phyloP scores from a whole-genome alignment of 1,140 invertebrate species.

The Chymomyza costata region DNA sequence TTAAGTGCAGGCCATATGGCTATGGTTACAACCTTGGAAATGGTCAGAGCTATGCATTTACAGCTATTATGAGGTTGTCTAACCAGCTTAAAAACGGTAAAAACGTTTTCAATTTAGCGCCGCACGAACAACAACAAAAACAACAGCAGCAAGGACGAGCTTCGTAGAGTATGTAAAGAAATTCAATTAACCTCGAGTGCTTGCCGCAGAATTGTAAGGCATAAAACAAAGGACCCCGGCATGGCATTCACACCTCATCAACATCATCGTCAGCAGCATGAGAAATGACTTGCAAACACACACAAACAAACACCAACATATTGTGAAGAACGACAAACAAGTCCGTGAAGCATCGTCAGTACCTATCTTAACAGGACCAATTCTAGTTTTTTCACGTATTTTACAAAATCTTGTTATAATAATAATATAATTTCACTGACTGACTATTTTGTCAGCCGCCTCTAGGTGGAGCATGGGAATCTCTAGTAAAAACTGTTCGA shows the following conservation, averaged over 20 bases:
- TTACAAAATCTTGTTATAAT: too few species aligned
- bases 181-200: constrained; percentile 71
- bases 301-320: too few species aligned
- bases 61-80: constrained; percentile 33
- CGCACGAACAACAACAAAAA: constrained; percentile 3
- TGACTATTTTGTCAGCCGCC: too few species aligned
- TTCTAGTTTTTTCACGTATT: too few species aligned
- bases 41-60: constrained; percentile 30
- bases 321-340: too few species aligned
- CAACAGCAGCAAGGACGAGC: background rate
- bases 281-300: too few species aligned
- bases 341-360: too few species aligned
- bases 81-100: constrained; percentile 59
- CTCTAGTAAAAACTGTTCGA: too few species aligned
- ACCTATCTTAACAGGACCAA: too few species aligned
- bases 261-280: constrained; percentile 31
- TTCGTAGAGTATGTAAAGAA: constrained; percentile 27
- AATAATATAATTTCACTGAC: too few species aligned
- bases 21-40: constrained; percentile 11
- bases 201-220: constrained; percentile 48
- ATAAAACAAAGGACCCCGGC: constrained; percentile 49
- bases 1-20: constrained; percentile 8
- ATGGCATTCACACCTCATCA: constrained; percentile 68
- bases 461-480: too few species aligned
- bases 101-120: constrained; percentile 52